Conservation (phyloP, 2,888 invertebrate genomes). For the Chrysolina haemoptera region DNA sequence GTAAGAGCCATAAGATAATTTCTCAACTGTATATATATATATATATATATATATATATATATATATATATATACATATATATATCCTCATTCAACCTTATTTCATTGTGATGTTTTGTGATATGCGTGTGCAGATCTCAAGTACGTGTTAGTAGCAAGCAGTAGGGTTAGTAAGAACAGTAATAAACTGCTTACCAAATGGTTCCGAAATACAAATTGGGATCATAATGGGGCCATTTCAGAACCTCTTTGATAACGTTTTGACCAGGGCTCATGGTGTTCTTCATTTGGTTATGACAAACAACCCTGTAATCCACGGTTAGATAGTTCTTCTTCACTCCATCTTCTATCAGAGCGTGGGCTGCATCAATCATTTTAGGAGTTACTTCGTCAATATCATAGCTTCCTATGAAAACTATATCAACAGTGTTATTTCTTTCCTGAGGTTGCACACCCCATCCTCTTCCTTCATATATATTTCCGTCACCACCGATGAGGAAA, state of each 20-base stretch:
- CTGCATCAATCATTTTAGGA: constrained; percentile 68
- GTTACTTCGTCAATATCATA: constrained; percentile 56
- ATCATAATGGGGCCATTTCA: constrained; percentile 70
- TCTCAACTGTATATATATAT: no score
- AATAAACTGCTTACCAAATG: constrained; percentile 18
- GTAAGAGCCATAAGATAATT: no score
- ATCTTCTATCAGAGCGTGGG: constrained; percentile 67
- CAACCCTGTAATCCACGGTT: constrained; percentile 69
- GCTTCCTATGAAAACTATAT: constrained; percentile 52
- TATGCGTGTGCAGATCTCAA: no score
- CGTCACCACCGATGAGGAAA: constrained; percentile 80
- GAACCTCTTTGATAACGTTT: constrained; percentile 70
- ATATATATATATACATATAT: no score
- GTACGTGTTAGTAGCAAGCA: neutral
- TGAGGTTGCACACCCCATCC: constrained; percentile 60
- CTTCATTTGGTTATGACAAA: constrained; percentile 72
- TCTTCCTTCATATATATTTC: constrained; percentile 82
- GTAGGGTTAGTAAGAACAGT: neutral
- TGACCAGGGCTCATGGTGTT: constrained; percentile 71
- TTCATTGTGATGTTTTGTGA: no score
- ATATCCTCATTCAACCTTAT: no score
- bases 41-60: no score
- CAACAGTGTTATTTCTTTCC: constrained; percentile 44
- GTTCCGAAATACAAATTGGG: constrained; percentile 10
- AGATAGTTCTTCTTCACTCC: constrained; percentile 69